Conservation (phyloP, 2,888 invertebrate species). For the Graphium colonna region DNA sequence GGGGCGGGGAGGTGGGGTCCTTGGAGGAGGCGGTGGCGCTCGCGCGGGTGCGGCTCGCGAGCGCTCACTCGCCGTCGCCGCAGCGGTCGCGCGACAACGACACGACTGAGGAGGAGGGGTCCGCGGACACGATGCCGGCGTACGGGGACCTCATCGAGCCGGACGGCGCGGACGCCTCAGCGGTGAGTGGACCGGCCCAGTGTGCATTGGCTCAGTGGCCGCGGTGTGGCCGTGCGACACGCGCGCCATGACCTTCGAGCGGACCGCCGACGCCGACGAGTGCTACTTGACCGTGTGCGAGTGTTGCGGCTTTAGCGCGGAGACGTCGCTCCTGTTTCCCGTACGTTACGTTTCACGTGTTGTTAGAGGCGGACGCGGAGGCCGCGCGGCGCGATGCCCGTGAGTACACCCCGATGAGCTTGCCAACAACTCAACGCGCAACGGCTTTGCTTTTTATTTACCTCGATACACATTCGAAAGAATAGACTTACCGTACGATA, state of each 20-base stretch:
- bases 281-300: conserved; percentile 75
- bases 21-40: conserved; percentile 76
- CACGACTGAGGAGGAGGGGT: conserved; percentile 72
- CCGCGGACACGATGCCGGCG: conserved; percentile 70
- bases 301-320: conserved; percentile 77
- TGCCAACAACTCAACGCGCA: conserved; percentile 48
- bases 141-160: conserved; percentile 78
- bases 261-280: conserved; percentile 70
- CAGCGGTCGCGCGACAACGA: conserved; percentile 58
- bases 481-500: no score
- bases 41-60: conserved; percentile 69
- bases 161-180: conserved; percentile 50
- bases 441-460: conserved; percentile 19
- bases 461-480: background rate
- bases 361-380: conserved; percentile 56
- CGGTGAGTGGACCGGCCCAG: conserved; percentile 56
- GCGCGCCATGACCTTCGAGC: conserved; percentile 78
- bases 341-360: conserved; percentile 74
- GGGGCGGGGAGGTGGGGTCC: conserved; percentile 68
- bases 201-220: conserved; percentile 48
- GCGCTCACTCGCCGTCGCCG: conserved; percentile 53
- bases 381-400: conserved; percentile 63
- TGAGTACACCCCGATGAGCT: conserved; percentile 62
- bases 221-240: conserved; percentile 62
- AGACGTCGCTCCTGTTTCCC: conserved; percentile 70